Percentiles rank a stretch among this genome's conserved stretches.
Conservation (phyloP, 2,888 invertebrate species). For the Mycalesis mineus region DNA sequence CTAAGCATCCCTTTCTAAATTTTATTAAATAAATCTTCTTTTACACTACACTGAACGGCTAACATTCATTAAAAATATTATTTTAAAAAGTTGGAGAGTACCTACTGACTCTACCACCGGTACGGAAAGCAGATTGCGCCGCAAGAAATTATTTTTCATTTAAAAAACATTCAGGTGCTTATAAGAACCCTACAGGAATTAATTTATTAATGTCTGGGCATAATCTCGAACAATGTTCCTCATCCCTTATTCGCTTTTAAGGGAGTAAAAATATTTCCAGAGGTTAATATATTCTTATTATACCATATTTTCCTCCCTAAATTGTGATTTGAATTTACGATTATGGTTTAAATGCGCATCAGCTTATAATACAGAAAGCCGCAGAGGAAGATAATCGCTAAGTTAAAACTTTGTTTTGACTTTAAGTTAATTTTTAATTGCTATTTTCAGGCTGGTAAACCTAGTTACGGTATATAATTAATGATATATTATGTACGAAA, state of each 20-base stretch:
- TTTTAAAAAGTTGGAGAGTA: no score
- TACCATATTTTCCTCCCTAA: conserved; percentile 49
- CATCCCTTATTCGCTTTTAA: conserved; percentile 14
- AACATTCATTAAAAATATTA: no score
- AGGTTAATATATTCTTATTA: conserved; percentile 41
- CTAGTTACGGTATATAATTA: background rate
- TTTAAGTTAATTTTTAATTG: no score
- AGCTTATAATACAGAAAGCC: conserved; percentile 11
- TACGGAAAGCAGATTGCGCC: no score
- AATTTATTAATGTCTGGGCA: conserved; percentile 7
- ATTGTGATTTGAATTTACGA: conserved; percentile 63
- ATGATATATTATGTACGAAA: no score
- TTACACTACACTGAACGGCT: no score
- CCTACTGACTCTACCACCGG: no score
- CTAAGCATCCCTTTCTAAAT: no score
- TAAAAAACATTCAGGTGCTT: conserved; percentile 4
- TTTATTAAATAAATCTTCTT: no score
- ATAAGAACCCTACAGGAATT: background rate
- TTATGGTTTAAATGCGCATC: conserved; percentile 35
- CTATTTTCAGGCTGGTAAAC: background rate
- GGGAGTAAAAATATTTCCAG: conserved; percentile 15
- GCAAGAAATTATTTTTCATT: no score
- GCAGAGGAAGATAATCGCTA: background rate
- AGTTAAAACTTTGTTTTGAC: background rate
- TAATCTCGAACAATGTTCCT: conserved; percentile 1